phyloP scores from a whole-genome alignment of 2,888 invertebrate genomes.

The Volucella inanis region DNA sequence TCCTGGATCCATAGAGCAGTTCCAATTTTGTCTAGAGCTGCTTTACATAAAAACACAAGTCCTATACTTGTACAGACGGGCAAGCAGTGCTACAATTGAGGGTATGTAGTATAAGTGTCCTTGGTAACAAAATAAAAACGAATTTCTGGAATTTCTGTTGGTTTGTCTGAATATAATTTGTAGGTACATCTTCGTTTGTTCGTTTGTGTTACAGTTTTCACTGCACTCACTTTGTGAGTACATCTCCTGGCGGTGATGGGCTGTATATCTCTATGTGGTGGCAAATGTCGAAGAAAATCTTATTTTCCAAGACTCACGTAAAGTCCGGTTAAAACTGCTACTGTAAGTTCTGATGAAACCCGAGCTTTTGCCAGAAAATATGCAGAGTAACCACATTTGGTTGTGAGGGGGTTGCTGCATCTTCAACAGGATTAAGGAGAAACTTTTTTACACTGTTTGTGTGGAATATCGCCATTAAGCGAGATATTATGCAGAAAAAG shows the following conservation, averaged over 20 bases:
- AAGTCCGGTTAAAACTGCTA: neutral
- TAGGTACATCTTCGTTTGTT: neutral
- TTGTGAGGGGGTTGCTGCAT: neutral
- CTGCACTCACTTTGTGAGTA: conserved; percentile 23
- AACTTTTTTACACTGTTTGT: conserved; percentile 17
- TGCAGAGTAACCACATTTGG: conserved; percentile 37
- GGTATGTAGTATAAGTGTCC: neutral
- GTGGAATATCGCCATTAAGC: conserved; percentile 33
- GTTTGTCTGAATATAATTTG: too few species aligned
- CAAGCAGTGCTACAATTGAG: neutral
- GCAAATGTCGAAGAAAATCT: conserved; percentile 47
- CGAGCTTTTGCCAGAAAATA: neutral
- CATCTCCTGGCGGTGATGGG: neutral
- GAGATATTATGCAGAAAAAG: conserved; percentile 43
- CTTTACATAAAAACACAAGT: conserved; percentile 23
- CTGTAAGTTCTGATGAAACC: neutral
- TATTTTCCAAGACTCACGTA: conserved; percentile 27
- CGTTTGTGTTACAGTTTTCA: conserved; percentile 8
- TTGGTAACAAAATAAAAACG: conserved; percentile 34
- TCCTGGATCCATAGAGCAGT: conserved; percentile 59
- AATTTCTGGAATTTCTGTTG: neutral
- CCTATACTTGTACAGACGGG: neutral
- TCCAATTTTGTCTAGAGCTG: conserved; percentile 51
- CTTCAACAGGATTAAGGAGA: neutral
- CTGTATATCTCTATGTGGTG: conserved; percentile 6